These are phyloP conservation scores for Gibbula magus DNA, from an alignment of 2,888 invertebrate species.

Conservation along the genomic window DNA sequence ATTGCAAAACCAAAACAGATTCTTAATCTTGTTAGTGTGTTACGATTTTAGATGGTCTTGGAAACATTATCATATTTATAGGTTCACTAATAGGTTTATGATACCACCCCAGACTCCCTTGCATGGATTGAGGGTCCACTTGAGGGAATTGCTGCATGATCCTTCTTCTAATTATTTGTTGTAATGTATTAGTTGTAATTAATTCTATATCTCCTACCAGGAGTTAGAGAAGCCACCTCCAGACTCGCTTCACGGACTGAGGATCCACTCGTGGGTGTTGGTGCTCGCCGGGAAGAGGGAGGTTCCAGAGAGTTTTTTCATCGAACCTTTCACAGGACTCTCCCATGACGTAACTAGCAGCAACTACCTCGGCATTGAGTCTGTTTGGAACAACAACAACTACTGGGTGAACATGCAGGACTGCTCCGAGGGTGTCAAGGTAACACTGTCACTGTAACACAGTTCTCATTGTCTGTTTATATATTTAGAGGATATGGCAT, in stretches of 20 bases:
- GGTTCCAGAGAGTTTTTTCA: constrained; percentile 83
- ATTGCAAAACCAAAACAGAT: no score
- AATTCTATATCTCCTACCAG: no score
- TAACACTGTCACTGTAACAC: constrained; percentile 31
- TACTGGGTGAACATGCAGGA: constrained; percentile 78
- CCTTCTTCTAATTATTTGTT: no score
- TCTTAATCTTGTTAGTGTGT: no score
- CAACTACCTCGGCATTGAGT: constrained; percentile 86
- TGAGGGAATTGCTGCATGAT: no score
- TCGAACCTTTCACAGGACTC: constrained; percentile 89
- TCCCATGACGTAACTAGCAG: constrained; percentile 78
- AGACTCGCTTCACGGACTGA: constrained; percentile 73
- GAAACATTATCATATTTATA: neutral
- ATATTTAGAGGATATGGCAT: no score
- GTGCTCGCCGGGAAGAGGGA: constrained; percentile 81
- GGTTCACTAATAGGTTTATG: no score
- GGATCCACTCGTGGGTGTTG: constrained; percentile 89
- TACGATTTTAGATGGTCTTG: neutral
- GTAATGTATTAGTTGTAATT: no score
- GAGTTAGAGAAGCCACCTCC: constrained; percentile 73
- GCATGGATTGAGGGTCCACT: no score
- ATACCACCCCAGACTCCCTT: no score
- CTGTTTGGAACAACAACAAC: constrained; percentile 90
- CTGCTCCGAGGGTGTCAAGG: constrained; percentile 74
- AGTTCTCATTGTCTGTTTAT: no score